Evolutionary conservation across 2,888 invertebrate genomes (phyloP).

Genomic region (Himalopsyche tibetana): DNA sequence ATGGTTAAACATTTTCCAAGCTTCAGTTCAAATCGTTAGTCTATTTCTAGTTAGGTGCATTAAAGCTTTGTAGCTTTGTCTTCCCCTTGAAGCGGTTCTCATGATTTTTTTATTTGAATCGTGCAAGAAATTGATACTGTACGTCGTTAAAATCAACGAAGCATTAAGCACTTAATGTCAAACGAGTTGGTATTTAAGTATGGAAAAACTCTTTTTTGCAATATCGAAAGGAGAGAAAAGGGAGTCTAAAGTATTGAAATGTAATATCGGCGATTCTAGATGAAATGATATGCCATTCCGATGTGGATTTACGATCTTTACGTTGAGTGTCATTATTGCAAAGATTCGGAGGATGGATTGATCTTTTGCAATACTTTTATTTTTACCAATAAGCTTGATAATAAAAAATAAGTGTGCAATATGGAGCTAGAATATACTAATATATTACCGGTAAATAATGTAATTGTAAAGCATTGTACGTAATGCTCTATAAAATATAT

Average conservation of each 20-base stretch:
- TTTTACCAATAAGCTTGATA: background rate
- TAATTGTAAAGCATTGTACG: too few species aligned
- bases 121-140: conserved; percentile 1
- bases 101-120: background rate
- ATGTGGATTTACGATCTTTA: background rate
- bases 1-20: background rate
- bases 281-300: conserved; percentile 19
- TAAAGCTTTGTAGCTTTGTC: background rate
- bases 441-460: too few species aligned
- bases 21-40: background rate
- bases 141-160: conserved; percentile 7
- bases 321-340: background rate
- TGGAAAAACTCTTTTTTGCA: conserved; percentile 1
- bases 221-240: background rate
- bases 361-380: background rate
- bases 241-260: background rate
- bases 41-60: conserved; percentile 3
- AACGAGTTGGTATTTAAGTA: conserved; percentile 15
- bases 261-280: background rate
- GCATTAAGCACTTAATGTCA: background rate
- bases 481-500: too few species aligned
- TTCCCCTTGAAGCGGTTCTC: background rate
- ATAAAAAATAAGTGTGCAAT: too few species aligned
- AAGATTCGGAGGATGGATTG: background rate
- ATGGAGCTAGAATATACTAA: too few species aligned